Evolutionary conservation across 2,113 vertebrate genomes (phyloP).

Genomic region (Myrmecophaga tridactyla): DNA sequence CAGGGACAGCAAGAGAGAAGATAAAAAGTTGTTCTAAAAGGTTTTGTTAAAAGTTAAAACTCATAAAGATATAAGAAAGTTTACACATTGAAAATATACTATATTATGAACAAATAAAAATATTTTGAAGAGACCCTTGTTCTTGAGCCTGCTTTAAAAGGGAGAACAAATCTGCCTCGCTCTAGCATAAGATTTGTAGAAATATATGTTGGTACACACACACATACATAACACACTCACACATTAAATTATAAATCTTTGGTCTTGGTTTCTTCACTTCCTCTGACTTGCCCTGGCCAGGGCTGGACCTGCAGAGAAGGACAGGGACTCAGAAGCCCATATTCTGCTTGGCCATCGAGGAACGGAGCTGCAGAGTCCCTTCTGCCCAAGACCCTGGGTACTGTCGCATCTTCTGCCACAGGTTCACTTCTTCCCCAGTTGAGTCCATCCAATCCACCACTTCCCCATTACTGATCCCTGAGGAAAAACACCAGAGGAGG

Average conservation of each 20-base stretch:
- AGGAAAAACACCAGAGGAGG: constrained; percentile 53
- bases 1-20: constrained; percentile 31
- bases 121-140: constrained; percentile 53
- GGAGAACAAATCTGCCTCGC: constrained; percentile 47
- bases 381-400: constrained; percentile 98
- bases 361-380: constrained; percentile 92
- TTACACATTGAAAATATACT: constrained; percentile 39
- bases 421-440: constrained; percentile 90
- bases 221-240: neutral
- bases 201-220: constrained; percentile 45
- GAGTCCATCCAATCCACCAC: constrained; percentile 93
- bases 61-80: constrained; percentile 28
- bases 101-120: constrained; percentile 21
- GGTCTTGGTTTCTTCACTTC: neutral
- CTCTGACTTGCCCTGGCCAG: neutral
- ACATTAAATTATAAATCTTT: constrained; percentile 46
- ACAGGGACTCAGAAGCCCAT: constrained; percentile 71
- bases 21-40: constrained; percentile 54
- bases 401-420: constrained; percentile 98
- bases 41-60: constrained; percentile 22
- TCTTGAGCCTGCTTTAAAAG: constrained; percentile 65
- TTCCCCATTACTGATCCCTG: constrained; percentile 87
- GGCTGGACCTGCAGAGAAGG: neutral
- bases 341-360: constrained; percentile 90
- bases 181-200: constrained; percentile 49